A percentile compares a stretch with the other conserved stretches of the same genome.
phyloP scores from a whole-genome alignment of 2,888 invertebrate species.

The Eupithecia vulgata region DNA sequence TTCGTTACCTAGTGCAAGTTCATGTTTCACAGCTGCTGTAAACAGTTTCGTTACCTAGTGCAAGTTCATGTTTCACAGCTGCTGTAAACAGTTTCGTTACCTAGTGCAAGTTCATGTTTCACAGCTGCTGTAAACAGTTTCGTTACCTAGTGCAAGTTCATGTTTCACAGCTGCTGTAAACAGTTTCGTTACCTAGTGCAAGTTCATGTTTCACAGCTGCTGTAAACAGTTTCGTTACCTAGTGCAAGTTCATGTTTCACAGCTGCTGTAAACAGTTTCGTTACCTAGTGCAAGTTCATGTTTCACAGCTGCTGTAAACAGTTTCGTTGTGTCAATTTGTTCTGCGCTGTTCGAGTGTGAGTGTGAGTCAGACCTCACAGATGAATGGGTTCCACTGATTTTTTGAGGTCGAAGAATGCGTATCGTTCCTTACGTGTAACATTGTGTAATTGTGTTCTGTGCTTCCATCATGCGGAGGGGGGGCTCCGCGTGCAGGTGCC shows the following conservation, averaged over 20 bases:
- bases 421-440: not conserved
- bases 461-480: too few species aligned
- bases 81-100: not conserved
- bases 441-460: too few species aligned
- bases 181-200: not conserved
- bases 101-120: not conserved
- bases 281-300: not conserved
- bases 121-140: not conserved
- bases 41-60: not conserved
- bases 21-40: not conserved
- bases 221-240: not conserved
- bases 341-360: not conserved
- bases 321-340: not conserved
- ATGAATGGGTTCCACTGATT: conserved; percentile 10
- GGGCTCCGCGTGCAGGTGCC: too few species aligned
- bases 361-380: conserved; percentile 10
- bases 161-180: not conserved
- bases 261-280: too few species aligned
- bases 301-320: not conserved
- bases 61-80: not conserved
- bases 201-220: not conserved
- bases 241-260: not conserved
- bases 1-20: not conserved
- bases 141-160: not conserved
- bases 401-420: conserved; percentile 2